A percentile compares a stretch with the other conserved stretches of the same genome.
phyloP scores from a whole-genome alignment of 2,113 vertebrate species.

The Aptenodytes forsteri region DNA sequence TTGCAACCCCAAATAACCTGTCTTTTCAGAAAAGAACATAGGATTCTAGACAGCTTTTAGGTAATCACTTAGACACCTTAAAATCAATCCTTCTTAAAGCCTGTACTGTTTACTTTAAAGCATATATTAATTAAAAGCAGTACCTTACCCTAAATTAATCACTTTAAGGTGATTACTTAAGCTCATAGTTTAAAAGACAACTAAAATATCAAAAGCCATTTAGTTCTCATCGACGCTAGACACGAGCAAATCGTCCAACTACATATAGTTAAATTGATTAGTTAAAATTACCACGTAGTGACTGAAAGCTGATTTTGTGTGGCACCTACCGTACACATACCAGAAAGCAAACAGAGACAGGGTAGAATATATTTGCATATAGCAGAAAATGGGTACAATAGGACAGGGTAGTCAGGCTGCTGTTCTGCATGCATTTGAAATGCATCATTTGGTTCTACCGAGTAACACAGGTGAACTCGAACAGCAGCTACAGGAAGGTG shows the following conservation, averaged over 20 bases:
- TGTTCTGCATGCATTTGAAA: neutral
- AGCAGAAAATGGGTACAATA: too few relatives aligned
- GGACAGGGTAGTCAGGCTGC: neutral
- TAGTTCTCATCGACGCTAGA: neutral
- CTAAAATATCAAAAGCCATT: neutral
- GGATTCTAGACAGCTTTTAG: neutral
- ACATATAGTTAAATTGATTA: neutral
- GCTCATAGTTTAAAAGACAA: neutral
- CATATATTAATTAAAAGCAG: neutral
- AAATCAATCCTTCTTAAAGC: neutral
- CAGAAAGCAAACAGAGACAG: neutral
- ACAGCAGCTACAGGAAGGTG: neutral
- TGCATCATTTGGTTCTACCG: too few relatives aligned
- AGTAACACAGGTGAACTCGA: neutral
- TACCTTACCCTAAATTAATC: neutral
- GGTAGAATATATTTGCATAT: accelerated
- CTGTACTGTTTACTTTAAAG: neutral
- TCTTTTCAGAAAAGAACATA: neutral
- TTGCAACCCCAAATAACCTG: neutral
- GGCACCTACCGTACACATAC: neutral
- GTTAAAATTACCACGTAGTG: neutral
- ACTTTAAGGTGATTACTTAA: neutral
- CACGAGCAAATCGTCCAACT: neutral
- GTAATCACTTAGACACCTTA: neutral
- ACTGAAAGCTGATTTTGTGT: neutral